Conservation (phyloP, 2,888 invertebrate species). For the Trichogramma evanescens region DNA sequence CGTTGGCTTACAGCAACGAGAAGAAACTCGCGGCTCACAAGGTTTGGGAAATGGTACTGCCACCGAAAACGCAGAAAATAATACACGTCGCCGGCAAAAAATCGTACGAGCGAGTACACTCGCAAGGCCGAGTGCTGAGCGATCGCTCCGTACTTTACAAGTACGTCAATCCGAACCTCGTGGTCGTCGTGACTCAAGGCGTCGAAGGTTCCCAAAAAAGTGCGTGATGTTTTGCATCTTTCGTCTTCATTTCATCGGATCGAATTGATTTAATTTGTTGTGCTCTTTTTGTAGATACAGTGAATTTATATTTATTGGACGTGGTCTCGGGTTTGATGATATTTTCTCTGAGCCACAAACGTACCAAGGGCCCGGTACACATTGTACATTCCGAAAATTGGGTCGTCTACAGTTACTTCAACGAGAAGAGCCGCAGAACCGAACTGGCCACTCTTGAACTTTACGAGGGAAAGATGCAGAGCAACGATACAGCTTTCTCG, state of each 20-base stretch:
- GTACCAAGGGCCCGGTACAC: constrained; percentile 76
- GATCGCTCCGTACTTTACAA: constrained; percentile 97
- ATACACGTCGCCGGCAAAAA: constrained; percentile 60
- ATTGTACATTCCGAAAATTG: constrained; percentile 96
- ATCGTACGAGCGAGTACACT: constrained; percentile 73
- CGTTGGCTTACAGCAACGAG: constrained; percentile 47
- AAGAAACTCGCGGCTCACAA: constrained; percentile 57
- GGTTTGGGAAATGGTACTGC: constrained; percentile 69
- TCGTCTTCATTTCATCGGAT: not conserved
- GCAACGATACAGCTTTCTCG: constrained; percentile 70
- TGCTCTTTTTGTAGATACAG: constrained; percentile 53
- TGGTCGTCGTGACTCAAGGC: constrained; percentile 76
- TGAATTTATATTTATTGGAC: constrained; percentile 83
- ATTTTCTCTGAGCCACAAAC: constrained; percentile 76
- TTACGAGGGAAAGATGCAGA: constrained; percentile 85
- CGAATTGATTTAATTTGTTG: not conserved
- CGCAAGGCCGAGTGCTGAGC: constrained; percentile 88
- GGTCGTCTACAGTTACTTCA: constrained; percentile 89
- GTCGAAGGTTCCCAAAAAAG: constrained; percentile 70
- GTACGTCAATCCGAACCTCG: constrained; percentile 94
- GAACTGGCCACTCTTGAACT: constrained; percentile 92
- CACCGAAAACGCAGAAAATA: constrained; percentile 56
- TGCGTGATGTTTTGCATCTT: constrained; percentile 36
- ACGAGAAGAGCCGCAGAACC: constrained; percentile 84
- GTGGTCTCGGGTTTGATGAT: constrained; percentile 83